These are phyloP conservation scores for Chymomyza costata DNA, from an alignment of 1,140 invertebrate genomes.

Conservation along the genomic window DNA sequence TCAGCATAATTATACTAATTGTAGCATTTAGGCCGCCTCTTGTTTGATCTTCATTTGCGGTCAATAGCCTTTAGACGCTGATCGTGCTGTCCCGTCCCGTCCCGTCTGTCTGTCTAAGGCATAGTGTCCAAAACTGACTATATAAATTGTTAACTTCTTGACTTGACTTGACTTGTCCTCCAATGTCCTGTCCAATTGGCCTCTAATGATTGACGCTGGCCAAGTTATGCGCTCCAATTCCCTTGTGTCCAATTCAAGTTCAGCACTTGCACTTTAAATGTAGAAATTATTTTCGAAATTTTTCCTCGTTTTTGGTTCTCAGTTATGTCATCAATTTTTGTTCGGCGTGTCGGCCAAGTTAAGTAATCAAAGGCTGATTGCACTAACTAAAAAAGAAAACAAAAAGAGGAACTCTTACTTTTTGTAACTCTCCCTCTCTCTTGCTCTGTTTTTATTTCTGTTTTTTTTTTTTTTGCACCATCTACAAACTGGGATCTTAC, in stretches of 20 bases:
- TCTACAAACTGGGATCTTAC: constrained; percentile 10
- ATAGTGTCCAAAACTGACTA: not conserved
- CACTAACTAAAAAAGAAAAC: no score
- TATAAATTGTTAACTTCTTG: not conserved
- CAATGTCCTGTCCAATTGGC: not conserved
- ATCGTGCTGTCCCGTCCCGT: not conserved
- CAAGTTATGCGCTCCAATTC: constrained; percentile 28
- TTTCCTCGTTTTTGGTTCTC: not conserved
- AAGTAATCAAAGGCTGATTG: constrained; percentile 62
- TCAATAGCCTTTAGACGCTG: constrained; percentile 47
- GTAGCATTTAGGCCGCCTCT: constrained; percentile 20
- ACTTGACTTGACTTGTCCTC: not conserved
- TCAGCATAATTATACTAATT: constrained; percentile 70
- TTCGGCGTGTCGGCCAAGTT: constrained; percentile 37
- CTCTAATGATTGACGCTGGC: not conserved
- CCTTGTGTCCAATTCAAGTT: constrained; percentile 63
- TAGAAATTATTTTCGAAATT: constrained; percentile 49
- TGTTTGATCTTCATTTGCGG: constrained; percentile 46
- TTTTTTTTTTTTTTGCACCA: not conserved
- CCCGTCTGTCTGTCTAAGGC: not conserved
- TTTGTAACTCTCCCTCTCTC: not conserved
- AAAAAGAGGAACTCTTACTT: not conserved
- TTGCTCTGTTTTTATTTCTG: not conserved
- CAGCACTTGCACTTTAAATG: constrained; percentile 67
- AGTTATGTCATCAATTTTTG: constrained; percentile 64